These are phyloP conservation scores for Rhingia campestris DNA, from an alignment of 2,888 invertebrate species.

Conservation along the genomic window DNA sequence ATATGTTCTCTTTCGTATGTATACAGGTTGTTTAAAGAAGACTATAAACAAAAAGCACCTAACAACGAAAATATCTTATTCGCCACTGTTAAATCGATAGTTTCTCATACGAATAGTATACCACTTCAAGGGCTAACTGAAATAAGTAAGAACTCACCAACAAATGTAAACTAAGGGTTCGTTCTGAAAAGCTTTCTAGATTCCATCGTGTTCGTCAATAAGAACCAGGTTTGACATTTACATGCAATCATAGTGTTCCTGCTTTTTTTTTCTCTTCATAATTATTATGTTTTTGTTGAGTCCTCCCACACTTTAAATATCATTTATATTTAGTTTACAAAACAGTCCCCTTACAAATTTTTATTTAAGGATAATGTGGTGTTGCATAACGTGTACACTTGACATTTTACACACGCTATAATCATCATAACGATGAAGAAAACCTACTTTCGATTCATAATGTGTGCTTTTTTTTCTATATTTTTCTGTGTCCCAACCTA, in stretches of 20 bases:
- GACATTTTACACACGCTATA: conserved; percentile 60
- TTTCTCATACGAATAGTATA: conserved; percentile 37
- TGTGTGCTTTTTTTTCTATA: conserved; percentile 6
- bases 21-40: conserved; percentile 67
- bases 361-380: conserved; percentile 10
- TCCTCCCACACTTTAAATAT: conserved; percentile 17
- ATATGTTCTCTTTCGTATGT: conserved; percentile 53
- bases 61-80: conserved; percentile 32
- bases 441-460: conserved; percentile 49
- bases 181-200: conserved; percentile 14
- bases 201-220: conserved; percentile 22
- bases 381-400: conserved; percentile 71
- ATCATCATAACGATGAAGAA: conserved; percentile 43
- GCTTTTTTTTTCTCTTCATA: conserved; percentile 14
- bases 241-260: conserved; percentile 4
- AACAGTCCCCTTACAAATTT: background rate
- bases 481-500: conserved; percentile 15
- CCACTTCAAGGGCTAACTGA: conserved; percentile 51
- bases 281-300: conserved; percentile 17
- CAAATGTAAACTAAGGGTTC: background rate
- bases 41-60: conserved; percentile 10
- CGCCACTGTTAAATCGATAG: conserved; percentile 45
- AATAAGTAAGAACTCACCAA: conserved; percentile 51
- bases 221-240: conserved; percentile 49
- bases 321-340: conserved; percentile 1